Evolutionary conservation across 2,797 vertebrate species (phyloP).

Genomic region (Aselliscus stoliczkanus): DNA sequence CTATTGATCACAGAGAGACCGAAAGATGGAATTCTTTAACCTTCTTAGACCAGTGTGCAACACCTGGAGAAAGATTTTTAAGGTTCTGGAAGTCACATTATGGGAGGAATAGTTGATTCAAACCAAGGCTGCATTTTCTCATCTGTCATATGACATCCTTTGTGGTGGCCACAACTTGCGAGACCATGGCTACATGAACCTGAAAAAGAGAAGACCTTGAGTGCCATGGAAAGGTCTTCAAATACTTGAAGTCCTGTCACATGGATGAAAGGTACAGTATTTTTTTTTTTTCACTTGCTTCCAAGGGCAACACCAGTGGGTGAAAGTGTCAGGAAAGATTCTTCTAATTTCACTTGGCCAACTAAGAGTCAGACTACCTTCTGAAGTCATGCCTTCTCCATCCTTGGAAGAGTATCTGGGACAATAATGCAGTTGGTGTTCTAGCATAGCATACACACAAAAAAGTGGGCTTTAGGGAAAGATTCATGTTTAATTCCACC

Average conservation of each 20-base stretch:
- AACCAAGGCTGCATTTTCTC: background rate
- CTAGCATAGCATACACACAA: background rate
- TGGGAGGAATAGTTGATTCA: background rate
- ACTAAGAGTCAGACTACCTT: background rate
- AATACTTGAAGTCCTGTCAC: background rate
- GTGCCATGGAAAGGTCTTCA: background rate
- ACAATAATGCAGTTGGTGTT: background rate
- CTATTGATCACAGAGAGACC: background rate
- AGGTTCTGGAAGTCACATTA: background rate
- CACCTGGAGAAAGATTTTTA: background rate
- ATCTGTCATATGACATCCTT: background rate
- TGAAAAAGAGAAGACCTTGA: background rate
- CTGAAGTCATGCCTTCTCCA: background rate
- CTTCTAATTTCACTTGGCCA: background rate
- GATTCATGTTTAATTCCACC: background rate
- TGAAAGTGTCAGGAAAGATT: background rate
- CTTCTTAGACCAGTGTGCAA: background rate
- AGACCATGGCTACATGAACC: background rate
- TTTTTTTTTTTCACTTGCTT: background rate
- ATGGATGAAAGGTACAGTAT: background rate
- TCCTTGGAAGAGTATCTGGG: background rate
- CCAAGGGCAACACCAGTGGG: background rate
- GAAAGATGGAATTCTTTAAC: background rate
- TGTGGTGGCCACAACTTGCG: no score
- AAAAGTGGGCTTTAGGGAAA: background rate